Evolutionary conservation across 2,113 vertebrate species (phyloP).

Genomic region (Hyla sarda): DNA sequence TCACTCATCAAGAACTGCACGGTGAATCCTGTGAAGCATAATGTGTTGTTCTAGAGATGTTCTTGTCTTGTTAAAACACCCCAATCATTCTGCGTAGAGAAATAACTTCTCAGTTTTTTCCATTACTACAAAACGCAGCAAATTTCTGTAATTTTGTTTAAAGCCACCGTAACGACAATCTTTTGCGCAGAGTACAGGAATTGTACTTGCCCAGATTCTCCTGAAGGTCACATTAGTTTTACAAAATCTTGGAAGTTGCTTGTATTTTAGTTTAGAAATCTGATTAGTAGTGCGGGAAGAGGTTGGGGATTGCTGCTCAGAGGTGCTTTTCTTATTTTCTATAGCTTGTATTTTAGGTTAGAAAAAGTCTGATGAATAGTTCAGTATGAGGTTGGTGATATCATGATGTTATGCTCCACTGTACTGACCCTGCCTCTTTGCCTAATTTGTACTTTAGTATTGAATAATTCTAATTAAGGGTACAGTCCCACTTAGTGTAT

Average conservation of each 20-base stretch:
- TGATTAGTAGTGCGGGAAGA: background rate
- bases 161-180: background rate
- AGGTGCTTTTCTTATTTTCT: background rate
- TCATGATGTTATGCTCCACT: too few species aligned
- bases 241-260: background rate
- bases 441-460: too few species aligned
- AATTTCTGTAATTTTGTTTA: background rate
- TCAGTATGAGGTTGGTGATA: too few species aligned
- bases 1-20: slow-evolving; percentile 4
- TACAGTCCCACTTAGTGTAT: too few species aligned
- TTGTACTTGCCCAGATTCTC: background rate
- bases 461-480: too few species aligned
- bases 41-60: slow-evolving; percentile 16
- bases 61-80: background rate
- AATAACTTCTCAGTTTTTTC: background rate
- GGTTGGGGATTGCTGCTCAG: background rate
- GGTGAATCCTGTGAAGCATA: slow-evolving; percentile 3
- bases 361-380: too few species aligned
- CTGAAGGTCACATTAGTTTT: background rate
- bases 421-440: too few species aligned
- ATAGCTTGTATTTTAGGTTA: too few species aligned
- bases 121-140: background rate
- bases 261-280: background rate
- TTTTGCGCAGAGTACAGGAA: background rate
- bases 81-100: background rate